Evolutionary conservation across 2,888 invertebrate genomes (phyloP).

Genomic region (Aquatica leii): DNA sequence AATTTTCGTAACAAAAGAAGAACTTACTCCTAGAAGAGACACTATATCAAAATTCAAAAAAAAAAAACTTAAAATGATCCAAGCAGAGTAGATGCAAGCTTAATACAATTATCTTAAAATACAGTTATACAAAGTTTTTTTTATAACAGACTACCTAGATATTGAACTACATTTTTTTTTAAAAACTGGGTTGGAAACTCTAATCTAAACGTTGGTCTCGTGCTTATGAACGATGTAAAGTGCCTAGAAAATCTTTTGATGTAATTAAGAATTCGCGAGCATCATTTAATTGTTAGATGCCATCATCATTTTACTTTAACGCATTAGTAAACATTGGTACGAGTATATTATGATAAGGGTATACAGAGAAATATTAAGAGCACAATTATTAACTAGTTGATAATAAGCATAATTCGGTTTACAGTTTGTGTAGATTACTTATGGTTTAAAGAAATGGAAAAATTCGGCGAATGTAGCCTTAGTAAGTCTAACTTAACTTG

Average conservation of each 20-base stretch:
- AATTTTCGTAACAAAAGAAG: not conserved
- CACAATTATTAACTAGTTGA: not conserved
- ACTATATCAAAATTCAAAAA: too few species aligned
- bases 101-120: not conserved
- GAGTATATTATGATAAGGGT: not conserved
- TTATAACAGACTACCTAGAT: constrained; percentile 1
- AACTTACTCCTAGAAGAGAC: not conserved
- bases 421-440: not conserved
- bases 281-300: too few species aligned
- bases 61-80: not conserved
- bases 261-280: not conserved
- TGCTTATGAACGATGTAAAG: not conserved
- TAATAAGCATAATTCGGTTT: constrained; percentile 1
- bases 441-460: not conserved
- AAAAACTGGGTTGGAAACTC: not conserved
- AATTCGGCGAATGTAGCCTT: constrained; percentile 12
- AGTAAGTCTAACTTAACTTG: not conserved
- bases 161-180: constrained; percentile 2
- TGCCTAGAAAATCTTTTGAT: constrained; percentile 4
- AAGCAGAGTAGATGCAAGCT: not conserved
- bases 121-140: too few species aligned
- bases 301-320: too few species aligned
- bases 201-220: constrained; percentile 6
- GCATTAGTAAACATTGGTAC: not conserved
- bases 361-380: not conserved